A percentile compares a stretch with the other conserved stretches of the same genome.
Conservation (phyloP, 64 coral and sea anemone species). For the Stylophora pistillata region DNA sequence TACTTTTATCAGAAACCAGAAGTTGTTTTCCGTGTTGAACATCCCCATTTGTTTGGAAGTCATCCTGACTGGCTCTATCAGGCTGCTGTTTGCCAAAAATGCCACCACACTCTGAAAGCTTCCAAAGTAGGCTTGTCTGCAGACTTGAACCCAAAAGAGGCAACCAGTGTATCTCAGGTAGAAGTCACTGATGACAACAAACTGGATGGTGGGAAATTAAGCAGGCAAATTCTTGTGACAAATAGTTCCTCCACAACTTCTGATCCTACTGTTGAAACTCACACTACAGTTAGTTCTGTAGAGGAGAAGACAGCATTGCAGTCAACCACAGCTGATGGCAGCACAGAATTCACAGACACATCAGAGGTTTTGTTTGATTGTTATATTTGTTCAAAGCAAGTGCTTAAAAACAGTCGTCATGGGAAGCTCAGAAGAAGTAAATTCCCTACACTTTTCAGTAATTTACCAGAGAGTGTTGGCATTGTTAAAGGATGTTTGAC, state of each 20-base stretch:
- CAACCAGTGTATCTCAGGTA: not conserved
- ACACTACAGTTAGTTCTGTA: not conserved
- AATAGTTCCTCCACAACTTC: not conserved
- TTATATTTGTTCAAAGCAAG: constrained; percentile 55
- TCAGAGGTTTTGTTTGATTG: constrained; percentile 55
- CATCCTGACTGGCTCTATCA: constrained; percentile 91
- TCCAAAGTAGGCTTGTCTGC: not conserved
- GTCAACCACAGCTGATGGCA: not conserved
- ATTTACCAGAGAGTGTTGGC: constrained; percentile 50
- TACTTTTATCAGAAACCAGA: constrained; percentile 93
- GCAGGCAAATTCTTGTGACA: no score
- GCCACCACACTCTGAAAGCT: constrained; percentile 27
- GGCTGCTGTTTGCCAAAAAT: constrained; percentile 77
- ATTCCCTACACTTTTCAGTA: constrained; percentile 66
- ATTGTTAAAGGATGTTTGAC: constrained; percentile 64
- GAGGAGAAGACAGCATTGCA: not conserved
- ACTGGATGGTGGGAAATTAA: not conserved
- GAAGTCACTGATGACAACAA: not conserved
- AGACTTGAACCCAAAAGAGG: not conserved
- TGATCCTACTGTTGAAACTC: not conserved
- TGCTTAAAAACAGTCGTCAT: constrained; percentile 45
- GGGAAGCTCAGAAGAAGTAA: constrained; percentile 65
- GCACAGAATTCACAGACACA: not conserved
- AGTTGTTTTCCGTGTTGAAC: constrained; percentile 84
- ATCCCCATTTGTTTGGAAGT: constrained; percentile 77